Evolutionary conservation across 2,888 invertebrate species (phyloP).

Genomic region (Phengaris arion): DNA sequence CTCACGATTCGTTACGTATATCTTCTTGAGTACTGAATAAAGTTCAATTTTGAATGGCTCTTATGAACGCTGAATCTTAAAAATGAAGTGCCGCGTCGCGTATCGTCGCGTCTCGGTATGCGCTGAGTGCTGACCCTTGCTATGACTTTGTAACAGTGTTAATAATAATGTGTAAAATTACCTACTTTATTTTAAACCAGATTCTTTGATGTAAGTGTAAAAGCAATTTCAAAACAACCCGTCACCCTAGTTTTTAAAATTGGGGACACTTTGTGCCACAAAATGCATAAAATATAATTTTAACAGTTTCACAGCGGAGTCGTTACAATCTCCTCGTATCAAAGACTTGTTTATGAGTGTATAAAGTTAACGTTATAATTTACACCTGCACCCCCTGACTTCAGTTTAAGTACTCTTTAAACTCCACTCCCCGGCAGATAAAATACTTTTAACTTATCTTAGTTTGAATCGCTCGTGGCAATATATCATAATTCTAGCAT

Average conservation of each 20-base stretch:
- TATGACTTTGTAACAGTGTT: neutral
- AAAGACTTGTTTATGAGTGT: slow-evolving; percentile 24
- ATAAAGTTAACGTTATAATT: slow-evolving; percentile 26
- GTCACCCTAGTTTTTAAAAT: slow-evolving; percentile 19
- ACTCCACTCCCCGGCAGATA: slow-evolving; percentile 11
- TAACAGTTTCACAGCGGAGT: slow-evolving; percentile 5
- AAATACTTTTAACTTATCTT: slow-evolving; percentile 15
- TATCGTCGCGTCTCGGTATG: too few species aligned
- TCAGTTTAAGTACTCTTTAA: slow-evolving; percentile 20
- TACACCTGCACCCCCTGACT: slow-evolving; percentile 22
- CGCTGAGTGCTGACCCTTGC: neutral
- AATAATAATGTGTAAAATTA: neutral
- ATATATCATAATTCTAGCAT: slow-evolving; percentile 14
- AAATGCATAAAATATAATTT: slow-evolving; percentile 25
- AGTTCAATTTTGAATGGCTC: too few species aligned
- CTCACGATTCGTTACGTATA: too few species aligned
- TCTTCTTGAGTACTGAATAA: too few species aligned
- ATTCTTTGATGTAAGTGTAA: neutral
- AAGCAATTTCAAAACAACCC: slow-evolving; percentile 2
- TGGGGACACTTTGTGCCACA: slow-evolving; percentile 17
- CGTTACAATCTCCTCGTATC: slow-evolving; percentile 19
- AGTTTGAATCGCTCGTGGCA: neutral
- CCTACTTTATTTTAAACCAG: neutral
- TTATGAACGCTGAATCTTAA: too few species aligned
- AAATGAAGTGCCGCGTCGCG: too few species aligned